Percentiles rank a stretch among this genome's conserved stretches.
phyloP scores from a whole-genome alignment of 2,113 vertebrate species.

The Colinus virginianus region DNA sequence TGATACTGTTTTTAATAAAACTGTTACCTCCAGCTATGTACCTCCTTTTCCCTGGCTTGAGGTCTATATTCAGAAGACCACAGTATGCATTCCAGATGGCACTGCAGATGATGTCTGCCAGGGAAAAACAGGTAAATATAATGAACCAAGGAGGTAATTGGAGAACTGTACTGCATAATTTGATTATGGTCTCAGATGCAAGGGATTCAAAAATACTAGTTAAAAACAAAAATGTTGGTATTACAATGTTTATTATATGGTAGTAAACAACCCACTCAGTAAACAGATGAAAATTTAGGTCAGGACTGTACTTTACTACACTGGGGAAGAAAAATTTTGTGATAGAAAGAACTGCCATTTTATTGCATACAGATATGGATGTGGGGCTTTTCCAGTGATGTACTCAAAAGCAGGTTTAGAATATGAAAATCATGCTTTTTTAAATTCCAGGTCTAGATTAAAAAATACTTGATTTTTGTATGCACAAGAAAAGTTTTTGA shows the following conservation, averaged over 20 bases:
- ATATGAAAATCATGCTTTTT: not conserved
- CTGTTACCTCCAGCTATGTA: not conserved
- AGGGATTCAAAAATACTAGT: not conserved
- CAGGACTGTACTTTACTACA: not conserved
- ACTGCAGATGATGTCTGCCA: constrained; percentile 14
- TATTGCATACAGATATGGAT: not conserved
- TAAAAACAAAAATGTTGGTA: constrained; percentile 31
- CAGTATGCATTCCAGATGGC: constrained; percentile 12
- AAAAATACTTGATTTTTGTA: not conserved
- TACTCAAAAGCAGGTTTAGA: not conserved
- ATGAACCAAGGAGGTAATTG: constrained; percentile 42
- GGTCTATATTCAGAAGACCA: constrained; percentile 19
- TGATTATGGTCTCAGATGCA: not conserved
- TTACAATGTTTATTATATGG: not conserved
- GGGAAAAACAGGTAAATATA: constrained; percentile 66
- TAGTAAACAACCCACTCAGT: not conserved
- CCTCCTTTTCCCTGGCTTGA: constrained; percentile 48
- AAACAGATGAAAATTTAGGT: not conserved
- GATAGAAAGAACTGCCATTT: not conserved
- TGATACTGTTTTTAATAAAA: constrained; percentile 22
- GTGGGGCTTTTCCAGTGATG: not conserved
- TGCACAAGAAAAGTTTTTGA: not conserved
- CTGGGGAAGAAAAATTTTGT: not conserved
- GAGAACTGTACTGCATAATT: not conserved
- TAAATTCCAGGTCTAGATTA: not conserved